These are phyloP conservation scores for Colaptes auratus DNA, from an alignment of 2,113 vertebrate species.

Conservation along the genomic window DNA sequence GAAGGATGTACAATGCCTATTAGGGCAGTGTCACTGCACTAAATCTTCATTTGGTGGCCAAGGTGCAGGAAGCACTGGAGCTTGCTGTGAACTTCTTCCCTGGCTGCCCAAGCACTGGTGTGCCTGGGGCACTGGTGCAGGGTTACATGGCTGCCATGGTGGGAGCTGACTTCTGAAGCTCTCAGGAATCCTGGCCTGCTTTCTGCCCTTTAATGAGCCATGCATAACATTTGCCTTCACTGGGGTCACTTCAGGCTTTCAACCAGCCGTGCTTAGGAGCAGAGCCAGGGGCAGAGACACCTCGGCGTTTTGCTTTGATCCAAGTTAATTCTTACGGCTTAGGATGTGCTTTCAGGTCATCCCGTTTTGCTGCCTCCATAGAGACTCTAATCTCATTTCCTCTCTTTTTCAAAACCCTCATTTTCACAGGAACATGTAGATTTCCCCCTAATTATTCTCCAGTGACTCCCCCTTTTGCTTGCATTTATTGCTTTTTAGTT, in stretches of 20 bases:
- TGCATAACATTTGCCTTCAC: not conserved
- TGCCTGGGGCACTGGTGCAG: not conserved
- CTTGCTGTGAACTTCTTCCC: not conserved
- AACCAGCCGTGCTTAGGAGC: not conserved
- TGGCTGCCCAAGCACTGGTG: not conserved
- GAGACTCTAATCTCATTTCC: not conserved
- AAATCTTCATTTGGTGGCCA: not conserved
- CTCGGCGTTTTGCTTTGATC: not conserved
- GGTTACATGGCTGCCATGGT: not conserved
- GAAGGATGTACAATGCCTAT: not conserved
- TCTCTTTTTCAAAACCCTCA: not conserved
- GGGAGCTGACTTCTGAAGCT: not conserved
- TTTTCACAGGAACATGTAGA: not conserved
- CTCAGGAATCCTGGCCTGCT: not conserved
- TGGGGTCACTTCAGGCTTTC: not conserved
- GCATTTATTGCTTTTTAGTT: not conserved
- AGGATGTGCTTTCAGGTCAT: not conserved
- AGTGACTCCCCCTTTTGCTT: not conserved
- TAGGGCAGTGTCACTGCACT: not conserved
- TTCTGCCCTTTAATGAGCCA: not conserved
- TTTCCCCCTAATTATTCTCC: conserved; percentile 1
- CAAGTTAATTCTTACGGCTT: not conserved
- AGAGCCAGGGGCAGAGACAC: not conserved
- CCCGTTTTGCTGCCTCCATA: not conserved
- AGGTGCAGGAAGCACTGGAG: not conserved